Evolutionary conservation across 1,140 invertebrate species (phyloP).

Genomic region (Ceratoteleas bidentatus): DNA sequence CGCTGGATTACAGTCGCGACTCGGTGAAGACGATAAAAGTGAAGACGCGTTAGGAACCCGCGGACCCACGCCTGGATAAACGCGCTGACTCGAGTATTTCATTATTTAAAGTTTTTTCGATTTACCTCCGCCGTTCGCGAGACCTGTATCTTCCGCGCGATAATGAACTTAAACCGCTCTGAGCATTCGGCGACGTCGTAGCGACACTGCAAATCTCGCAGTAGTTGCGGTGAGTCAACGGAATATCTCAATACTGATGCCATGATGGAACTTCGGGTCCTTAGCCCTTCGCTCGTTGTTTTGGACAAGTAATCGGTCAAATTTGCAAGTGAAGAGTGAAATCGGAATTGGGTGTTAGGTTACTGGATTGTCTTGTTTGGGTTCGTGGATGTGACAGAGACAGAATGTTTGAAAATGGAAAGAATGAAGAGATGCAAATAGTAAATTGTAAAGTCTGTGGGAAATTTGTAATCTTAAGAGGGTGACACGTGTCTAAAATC

Average conservation of each 20-base stretch:
- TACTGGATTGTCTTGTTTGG: too few species aligned
- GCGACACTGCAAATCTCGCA: slow-evolving; percentile 45
- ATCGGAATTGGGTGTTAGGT: too few species aligned
- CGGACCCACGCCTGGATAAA: slow-evolving; percentile 69
- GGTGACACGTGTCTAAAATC: too few species aligned
- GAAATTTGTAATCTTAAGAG: too few species aligned
- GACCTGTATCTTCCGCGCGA: slow-evolving; percentile 72
- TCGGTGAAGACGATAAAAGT: slow-evolving; percentile 58
- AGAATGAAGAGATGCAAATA: too few species aligned
- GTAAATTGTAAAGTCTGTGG: too few species aligned
- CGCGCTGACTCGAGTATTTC: not conserved
- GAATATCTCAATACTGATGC: slow-evolving; percentile 48
- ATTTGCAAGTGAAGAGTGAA: too few species aligned
- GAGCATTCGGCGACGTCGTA: slow-evolving; percentile 45
- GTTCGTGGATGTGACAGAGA: too few species aligned
- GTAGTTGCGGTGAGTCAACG: slow-evolving; percentile 35
- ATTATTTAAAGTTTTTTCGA: too few species aligned
- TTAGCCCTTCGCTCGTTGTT: too few species aligned
- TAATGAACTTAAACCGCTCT: slow-evolving; percentile 54
- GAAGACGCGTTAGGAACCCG: slow-evolving; percentile 65
- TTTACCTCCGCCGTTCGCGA: not conserved
- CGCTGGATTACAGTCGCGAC: slow-evolving; percentile 63
- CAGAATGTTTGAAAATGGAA: too few species aligned
- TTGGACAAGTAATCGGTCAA: too few species aligned
- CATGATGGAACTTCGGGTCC: slow-evolving; percentile 51